Evolutionary conservation across 2,888 invertebrate genomes (phyloP).

Genomic region (Caenorhabditis imperialis): DNA sequence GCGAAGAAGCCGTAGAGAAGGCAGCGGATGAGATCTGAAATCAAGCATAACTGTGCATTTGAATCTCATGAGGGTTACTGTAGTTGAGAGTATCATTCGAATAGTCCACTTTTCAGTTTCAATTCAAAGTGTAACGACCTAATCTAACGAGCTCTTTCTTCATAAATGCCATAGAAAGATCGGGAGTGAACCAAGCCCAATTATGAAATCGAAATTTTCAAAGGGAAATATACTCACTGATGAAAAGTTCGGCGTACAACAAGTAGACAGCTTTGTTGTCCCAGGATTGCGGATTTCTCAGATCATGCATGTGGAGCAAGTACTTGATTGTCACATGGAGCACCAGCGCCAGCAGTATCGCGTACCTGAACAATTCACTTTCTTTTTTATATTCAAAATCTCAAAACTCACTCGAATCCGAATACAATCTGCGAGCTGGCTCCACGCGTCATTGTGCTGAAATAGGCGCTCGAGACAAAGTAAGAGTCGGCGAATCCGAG

Average conservation of each 20-base stretch:
- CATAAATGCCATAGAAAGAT: too few species aligned
- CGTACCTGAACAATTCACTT: conserved; percentile 83
- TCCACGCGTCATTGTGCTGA: conserved; percentile 91
- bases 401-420: conserved; percentile 87
- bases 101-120: neutral
- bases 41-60: neutral
- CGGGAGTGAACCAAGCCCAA: too few species aligned
- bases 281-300: conserved; percentile 91
- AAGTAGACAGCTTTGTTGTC: conserved; percentile 98
- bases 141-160: too few species aligned
- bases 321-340: conserved; percentile 92
- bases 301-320: conserved; percentile 88
- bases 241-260: conserved; percentile 93
- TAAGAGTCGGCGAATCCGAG: conserved; percentile 88
- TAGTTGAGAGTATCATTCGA: too few species aligned
- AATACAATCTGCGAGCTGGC: conserved; percentile 98
- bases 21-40: conserved; percentile 83
- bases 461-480: conserved; percentile 94
- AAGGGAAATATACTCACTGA: conserved; percentile 83
- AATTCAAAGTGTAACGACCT: too few species aligned
- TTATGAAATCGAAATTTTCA: too few species aligned
- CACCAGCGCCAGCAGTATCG: conserved; percentile 87
- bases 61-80: too few species aligned
- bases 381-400: neutral
- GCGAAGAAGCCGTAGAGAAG: conserved; percentile 92